Base-by-base conservation (phyloP, 2,113 vertebrate species). In the Danionella cerebrum region DNA sequence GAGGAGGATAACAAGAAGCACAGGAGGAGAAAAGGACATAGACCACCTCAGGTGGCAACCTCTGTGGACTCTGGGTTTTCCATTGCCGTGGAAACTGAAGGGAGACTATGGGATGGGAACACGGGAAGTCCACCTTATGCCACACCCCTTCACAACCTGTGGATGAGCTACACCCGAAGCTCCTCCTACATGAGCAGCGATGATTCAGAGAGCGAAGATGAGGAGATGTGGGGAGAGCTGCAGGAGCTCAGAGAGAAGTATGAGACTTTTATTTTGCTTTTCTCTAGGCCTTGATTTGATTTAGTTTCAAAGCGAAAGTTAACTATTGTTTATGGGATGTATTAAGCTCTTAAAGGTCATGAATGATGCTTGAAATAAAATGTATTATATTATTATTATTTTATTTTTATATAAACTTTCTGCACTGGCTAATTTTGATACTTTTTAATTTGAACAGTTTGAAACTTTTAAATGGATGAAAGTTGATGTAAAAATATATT, bases 241-340 rank as follows among this genome's bases (percentile, higher is more conserved):
- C 94, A 95, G 80, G 90, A 83, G 51, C 91, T 98, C 41, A 87
- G 92, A 52, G 91, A 96, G 67, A 98, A 92, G 96, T 97, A 77
- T 89, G 89, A 19, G 9, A 3, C 31, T 6, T 33, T 33, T 31
- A 7, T 31, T 29, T 24, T 4, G 4, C 50, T 29, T 12, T 9
- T 41, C 13, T 41, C 5, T 41, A 4, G 10, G 3, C n/a, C n/a
- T n/a, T n/a, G n/a, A n/a, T n/a, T n/a, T n/a, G n/a, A n/a, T n/a
- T n/a, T n/a, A n/a, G n/a, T n/a, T n/a, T n/a, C n/a, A n/a, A n/a
- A n/a, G n/a, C n/a, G n/a, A n/a, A n/a, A n/a, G n/a, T n/a, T n/a
- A n/a, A n/a, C n/a, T n/a, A n/a, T n/a, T n/a, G n/a, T n/a, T n/a
- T n/a, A n/a, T n/a, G n/a, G n/a, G n/a, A n/a, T n/a, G n/a, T n/a